Evolutionary conservation across 2,888 invertebrate genomes (phyloP), one percentile per base, ranked within the genome.

Genomic region (Phyllotreta striolata): DNA sequence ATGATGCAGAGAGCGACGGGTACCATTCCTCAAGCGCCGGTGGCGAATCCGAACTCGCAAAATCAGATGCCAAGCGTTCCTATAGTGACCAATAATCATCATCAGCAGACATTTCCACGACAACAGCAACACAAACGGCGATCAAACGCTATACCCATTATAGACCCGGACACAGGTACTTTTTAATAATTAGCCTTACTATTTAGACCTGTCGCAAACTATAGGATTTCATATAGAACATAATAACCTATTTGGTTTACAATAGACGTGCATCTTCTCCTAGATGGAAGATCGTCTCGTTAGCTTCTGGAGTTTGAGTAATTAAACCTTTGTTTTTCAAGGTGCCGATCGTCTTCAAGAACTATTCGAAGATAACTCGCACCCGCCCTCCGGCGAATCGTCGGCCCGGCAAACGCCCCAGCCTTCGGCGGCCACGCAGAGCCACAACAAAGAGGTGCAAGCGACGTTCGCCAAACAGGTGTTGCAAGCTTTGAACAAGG

Each of bases 361-460:
- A 69, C 79, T 83, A 66, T 83, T 78, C 62, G 78, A 79, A 35
- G 77, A 73, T 10, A 77, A 77, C 55, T 80, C 81, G 37, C 80
- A 81, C 73, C 79, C 82, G 1, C 73, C 80, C 1, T 82, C 82
- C 43, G 83, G 81, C 6, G 83, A 84, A 67, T 82, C 84, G 12
- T 84, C 82, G 57, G 83, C 83, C 63, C 78, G 83, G 39, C 83
- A 84, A 72, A 84, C 83, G 54, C 83, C 84, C 35, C 84, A 84
- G 74, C 82, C 83, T 8, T 60, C 72, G 0, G 66, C 59, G 8
- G 58, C 54, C 1, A 35, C 73, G n/a, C 72, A 58, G 1, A 70
- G 66, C 54, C 71, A 68, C 52, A 70, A 63, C 63, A 79, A 80
- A 70, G 78, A 80, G 68, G 75, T 81, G 58, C 80, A 78, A 66